Conservation (phyloP, 2,888 invertebrate species). For the Stenichneumon culpator region DNA sequence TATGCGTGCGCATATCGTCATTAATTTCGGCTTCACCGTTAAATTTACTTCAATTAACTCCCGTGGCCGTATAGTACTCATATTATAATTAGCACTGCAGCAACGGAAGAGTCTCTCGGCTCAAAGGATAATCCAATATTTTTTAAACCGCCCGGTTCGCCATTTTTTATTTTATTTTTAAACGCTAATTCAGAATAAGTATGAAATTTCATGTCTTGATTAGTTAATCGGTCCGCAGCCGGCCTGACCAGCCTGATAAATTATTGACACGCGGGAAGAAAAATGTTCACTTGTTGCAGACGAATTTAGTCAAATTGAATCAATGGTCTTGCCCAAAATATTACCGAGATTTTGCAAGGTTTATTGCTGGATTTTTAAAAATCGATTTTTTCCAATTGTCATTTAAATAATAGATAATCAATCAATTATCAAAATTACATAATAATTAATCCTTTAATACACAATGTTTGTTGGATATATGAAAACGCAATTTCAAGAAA, state of each 20-base stretch:
- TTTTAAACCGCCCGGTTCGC: background rate
- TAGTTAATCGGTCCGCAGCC: background rate
- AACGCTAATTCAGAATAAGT: background rate
- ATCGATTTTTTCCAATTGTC: no score
- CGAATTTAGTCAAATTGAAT: background rate
- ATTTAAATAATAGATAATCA: no score
- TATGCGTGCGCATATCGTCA: background rate
- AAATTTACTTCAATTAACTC: constrained; percentile 27
- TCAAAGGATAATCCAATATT: background rate
- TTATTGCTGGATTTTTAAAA: background rate
- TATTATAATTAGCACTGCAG: constrained; percentile 4
- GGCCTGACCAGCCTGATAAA: background rate
- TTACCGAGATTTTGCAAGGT: background rate
- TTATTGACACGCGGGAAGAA: background rate
- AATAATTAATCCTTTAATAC: background rate
- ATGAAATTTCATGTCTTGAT: background rate
- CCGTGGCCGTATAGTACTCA: constrained; percentile 1
- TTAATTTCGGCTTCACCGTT: background rate
- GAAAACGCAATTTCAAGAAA: background rate
- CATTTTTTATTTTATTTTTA: background rate
- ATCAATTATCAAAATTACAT: background rate
- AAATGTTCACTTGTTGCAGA: background rate
- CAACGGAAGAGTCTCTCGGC: background rate
- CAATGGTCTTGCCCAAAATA: background rate
- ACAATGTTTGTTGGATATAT: background rate